Base-by-base conservation (phyloP, 1,140 invertebrate species). In the Neoseiulus cucumeris region DNA sequence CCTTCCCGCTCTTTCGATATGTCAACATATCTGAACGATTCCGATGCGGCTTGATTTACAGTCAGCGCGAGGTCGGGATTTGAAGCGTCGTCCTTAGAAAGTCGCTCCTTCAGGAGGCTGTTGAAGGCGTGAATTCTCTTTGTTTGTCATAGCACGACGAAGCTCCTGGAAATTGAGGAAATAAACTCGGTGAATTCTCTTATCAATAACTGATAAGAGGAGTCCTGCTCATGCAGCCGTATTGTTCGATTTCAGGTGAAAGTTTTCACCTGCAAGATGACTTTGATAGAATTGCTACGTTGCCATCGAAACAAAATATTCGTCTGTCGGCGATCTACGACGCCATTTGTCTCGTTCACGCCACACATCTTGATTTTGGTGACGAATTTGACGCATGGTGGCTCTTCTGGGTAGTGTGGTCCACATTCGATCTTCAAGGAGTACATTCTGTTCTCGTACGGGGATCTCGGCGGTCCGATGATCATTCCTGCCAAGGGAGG, bases 401-500 rank as follows among this genome's bases (percentile, higher is more conserved):
- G 85, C 76, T 96, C 90, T 78, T 95, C 90, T 66, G 94, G 94
- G 80, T 98, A 98, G 77, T 85, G 84, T 72, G 85, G 84, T 70
- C 91, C 91, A 80, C 94, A 98, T 80, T 94, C 91, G 78, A 98
- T 87, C 83, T 91, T 93, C 75, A 98, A 83, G 77, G 89, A 94
- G 79, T 97, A 98, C 85, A 98, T 98, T 76, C 93, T 85, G 83
- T 94, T 93, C 83, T 98, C 94, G 82, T 90, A 98, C 51, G 89
- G 89, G 71, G 93, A 97, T 39, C 33, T 39, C 33, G 91, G 90
- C 72, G 95, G 95, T 70, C 95, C 95, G 79, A 98, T 94, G 73
- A 98, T 97, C 88, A 96, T 97, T 67, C 92, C 92, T 75, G 89
- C n/a, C n/a, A n/a, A n/a, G n/a, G n/a, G n/a, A n/a, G n/a, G n/a